Conservation (phyloP, 2,888 invertebrate species). For the Zaprionus obscuricornis region DNA sequence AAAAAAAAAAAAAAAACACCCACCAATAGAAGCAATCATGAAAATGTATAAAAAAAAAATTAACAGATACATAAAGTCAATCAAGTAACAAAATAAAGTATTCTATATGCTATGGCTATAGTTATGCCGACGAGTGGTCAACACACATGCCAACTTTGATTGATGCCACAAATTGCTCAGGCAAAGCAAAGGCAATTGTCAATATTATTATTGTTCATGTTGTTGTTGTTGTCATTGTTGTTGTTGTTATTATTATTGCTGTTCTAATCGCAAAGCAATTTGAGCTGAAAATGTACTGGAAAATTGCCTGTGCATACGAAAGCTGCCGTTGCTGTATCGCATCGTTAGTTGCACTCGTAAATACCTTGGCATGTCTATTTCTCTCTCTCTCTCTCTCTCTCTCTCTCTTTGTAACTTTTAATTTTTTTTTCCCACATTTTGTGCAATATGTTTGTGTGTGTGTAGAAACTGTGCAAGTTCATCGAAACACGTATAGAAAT, state of each 20-base stretch:
- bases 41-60: no score
- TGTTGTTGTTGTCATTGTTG: constrained; percentile 1
- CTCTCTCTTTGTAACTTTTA: constrained; percentile 8
- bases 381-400: no score
- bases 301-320: constrained; percentile 39
- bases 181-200: constrained; percentile 29
- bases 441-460: no score
- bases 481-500: constrained; percentile 43
- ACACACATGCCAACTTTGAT: constrained; percentile 43
- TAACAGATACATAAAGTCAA: no score
- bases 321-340: background rate
- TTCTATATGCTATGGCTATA: no score
- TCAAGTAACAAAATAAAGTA: no score
- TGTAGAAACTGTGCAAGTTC: constrained; percentile 10
- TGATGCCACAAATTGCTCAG: constrained; percentile 36
- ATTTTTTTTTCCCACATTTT: constrained; percentile 44
- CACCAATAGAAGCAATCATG: no score
- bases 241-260: constrained; percentile 3
- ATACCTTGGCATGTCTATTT: constrained; percentile 39
- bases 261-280: constrained; percentile 40
- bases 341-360: constrained; percentile 26
- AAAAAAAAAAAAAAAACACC: no score
- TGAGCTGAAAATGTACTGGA: constrained; percentile 46
- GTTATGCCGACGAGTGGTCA: no score
- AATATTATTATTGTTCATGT: no score